Percentiles rank a stretch among this genome's conserved stretches.
Conservation (phyloP, 2,797 vertebrate genomes). For the Manis crassicaudata region DNA sequence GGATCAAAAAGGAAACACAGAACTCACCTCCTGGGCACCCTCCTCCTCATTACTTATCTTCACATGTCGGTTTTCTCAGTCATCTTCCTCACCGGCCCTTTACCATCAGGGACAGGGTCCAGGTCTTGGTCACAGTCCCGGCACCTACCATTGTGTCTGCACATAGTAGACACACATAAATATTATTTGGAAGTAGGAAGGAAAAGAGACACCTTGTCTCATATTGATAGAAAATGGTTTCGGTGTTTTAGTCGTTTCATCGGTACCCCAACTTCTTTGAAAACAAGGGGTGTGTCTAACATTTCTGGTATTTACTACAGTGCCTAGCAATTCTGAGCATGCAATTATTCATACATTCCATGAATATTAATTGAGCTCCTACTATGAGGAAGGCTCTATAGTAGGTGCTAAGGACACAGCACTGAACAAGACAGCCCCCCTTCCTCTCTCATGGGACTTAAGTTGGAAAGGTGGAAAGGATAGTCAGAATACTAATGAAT, state of each 20-base stretch:
- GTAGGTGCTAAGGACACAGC: not conserved
- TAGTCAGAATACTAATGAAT: not conserved
- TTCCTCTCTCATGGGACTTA: not conserved
- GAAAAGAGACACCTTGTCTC: not conserved
- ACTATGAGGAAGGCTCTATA: not conserved
- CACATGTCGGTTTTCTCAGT: not conserved
- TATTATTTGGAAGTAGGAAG: not conserved
- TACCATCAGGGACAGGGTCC: not conserved
- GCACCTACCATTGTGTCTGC: not conserved
- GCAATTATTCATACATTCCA: not conserved
- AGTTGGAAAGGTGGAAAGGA: conserved; percentile 18
- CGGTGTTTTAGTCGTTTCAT: not conserved
- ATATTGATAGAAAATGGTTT: not conserved
- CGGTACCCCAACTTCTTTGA: not conserved
- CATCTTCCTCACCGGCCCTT: not conserved
- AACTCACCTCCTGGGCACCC: not conserved
- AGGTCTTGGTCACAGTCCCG: not conserved
- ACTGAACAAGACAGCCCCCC: not conserved
- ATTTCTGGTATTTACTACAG: conserved; percentile 19
- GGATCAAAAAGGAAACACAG: not conserved
- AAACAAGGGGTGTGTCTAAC: not conserved
- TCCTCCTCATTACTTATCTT: not conserved
- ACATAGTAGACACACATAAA: not conserved
- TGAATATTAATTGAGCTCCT: not conserved
- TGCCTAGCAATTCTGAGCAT: not conserved